Conservation (phyloP, 23 tunicate genomes). For the Halocynthia roretzi region DNA sequence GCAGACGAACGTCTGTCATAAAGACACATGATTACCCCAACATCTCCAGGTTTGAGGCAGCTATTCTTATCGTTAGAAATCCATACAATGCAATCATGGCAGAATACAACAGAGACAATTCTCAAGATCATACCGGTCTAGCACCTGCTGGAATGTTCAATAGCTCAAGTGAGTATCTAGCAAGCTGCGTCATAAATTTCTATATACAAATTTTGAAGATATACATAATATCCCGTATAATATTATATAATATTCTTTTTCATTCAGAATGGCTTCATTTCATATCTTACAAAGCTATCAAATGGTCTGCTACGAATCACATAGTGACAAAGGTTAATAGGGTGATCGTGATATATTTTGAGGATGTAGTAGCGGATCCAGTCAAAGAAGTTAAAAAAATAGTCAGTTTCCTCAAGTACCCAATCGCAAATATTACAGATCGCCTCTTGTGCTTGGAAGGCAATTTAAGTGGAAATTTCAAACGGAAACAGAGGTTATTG, state of each 20-base stretch:
- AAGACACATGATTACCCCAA: constrained; percentile 28
- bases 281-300: constrained; percentile 17
- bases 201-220: too few relatives aligned
- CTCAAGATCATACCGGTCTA: constrained; percentile 34
- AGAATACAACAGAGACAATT: constrained; percentile 36
- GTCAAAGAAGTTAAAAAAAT: constrained; percentile 13
- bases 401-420: constrained; percentile 16
- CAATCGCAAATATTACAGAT: constrained; percentile 5
- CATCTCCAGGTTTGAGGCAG: constrained; percentile 10
- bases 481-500: constrained; percentile 5
- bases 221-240: too few relatives aligned
- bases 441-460: constrained; percentile 16
- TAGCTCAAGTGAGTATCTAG: not conserved
- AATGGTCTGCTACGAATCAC: constrained; percentile 14
- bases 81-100: constrained; percentile 62
- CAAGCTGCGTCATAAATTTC: not conserved
- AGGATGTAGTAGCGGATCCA: constrained; percentile 23
- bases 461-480: constrained; percentile 16
- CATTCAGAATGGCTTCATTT: constrained; percentile 38
- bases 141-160: constrained; percentile 12
- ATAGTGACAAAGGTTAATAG: not conserved
- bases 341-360: constrained; percentile 23
- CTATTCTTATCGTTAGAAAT: constrained; percentile 44
- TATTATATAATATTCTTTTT: too few relatives aligned
- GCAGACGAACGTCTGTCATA: constrained; percentile 31